A percentile compares a stretch with the other conserved stretches of the same genome.
Evolutionary conservation across 2,888 invertebrate genomes (phyloP).

Genomic region (Myopa testacea): DNA sequence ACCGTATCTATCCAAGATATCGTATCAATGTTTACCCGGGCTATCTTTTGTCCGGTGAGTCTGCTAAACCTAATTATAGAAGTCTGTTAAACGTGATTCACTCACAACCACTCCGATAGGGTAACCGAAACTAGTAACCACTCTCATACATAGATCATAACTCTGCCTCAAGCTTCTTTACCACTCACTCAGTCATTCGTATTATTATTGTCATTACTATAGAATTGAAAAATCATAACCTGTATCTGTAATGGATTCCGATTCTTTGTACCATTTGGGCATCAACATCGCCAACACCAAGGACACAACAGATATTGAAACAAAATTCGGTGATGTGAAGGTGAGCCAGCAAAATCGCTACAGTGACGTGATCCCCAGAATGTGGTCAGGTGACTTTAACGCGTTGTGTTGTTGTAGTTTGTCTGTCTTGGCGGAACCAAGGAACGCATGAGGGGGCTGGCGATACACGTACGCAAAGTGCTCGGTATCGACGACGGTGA

Average conservation of each 20-base stretch:
- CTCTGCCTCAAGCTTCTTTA: too few species aligned
- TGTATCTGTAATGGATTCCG: constrained; percentile 62
- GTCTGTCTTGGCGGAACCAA: constrained; percentile 96
- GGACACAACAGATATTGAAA: constrained; percentile 78
- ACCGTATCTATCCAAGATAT: too few species aligned
- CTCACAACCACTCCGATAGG: too few species aligned
- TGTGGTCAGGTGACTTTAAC: background rate
- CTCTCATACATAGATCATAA: too few species aligned
- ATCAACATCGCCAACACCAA: constrained; percentile 85
- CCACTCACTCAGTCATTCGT: too few species aligned
- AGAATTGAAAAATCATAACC: background rate
- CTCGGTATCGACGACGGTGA: constrained; percentile 83
- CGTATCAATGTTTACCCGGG: too few species aligned
- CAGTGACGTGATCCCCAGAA: background rate
- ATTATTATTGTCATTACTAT: background rate
- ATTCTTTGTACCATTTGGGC: constrained; percentile 90
- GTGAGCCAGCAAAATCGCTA: constrained; percentile 68
- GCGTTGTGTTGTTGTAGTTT: constrained; percentile 73
- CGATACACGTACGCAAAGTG: constrained; percentile 84
- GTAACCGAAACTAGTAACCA: too few species aligned
- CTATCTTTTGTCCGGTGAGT: too few species aligned
- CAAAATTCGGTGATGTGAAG: constrained; percentile 94
- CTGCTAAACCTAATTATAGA: too few species aligned
- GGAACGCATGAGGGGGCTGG: constrained; percentile 89
- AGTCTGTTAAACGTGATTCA: too few species aligned